A percentile compares a stretch with the other conserved stretches of the same genome.
Evolutionary conservation across 1,140 invertebrate genomes (phyloP).

Genomic region (Geopemphigus sp.): DNA sequence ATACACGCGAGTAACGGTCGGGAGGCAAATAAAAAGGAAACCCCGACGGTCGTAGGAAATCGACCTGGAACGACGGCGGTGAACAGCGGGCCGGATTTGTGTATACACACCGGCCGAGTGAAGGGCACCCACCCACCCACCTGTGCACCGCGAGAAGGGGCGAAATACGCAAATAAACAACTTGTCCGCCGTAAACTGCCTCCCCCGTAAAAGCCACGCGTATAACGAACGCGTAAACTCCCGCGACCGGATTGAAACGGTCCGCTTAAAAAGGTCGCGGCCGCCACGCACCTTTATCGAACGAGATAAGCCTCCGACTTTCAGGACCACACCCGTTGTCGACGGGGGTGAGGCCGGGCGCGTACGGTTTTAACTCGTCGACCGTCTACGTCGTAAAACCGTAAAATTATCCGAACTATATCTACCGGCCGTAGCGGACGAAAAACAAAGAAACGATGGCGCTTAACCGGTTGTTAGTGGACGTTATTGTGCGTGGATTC

Average conservation of each 20-base stretch:
- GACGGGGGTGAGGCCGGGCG: no score
- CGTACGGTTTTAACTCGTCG: background rate
- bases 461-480: no score
- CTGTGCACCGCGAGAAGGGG: background rate
- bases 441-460: no score
- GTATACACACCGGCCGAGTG: no score
- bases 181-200: background rate
- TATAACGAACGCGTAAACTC: constrained; percentile 10
- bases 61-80: background rate
- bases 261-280: constrained; percentile 11
- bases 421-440: no score
- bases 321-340: background rate
- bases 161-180: constrained; percentile 17
- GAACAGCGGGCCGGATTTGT: no score
- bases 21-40: no score
- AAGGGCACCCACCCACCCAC: no score
- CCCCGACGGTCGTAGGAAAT: no score
- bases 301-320: background rate
- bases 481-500: no score
- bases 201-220: constrained; percentile 1
- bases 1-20: no score
- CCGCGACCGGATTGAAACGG: constrained; percentile 8
- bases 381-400: background rate
- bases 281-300: background rate
- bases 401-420: no score